Percentiles rank a stretch among this genome's conserved stretches.
phyloP scores from a whole-genome alignment of 2,797 vertebrate species.

The Epinephelus malabaricus region DNA sequence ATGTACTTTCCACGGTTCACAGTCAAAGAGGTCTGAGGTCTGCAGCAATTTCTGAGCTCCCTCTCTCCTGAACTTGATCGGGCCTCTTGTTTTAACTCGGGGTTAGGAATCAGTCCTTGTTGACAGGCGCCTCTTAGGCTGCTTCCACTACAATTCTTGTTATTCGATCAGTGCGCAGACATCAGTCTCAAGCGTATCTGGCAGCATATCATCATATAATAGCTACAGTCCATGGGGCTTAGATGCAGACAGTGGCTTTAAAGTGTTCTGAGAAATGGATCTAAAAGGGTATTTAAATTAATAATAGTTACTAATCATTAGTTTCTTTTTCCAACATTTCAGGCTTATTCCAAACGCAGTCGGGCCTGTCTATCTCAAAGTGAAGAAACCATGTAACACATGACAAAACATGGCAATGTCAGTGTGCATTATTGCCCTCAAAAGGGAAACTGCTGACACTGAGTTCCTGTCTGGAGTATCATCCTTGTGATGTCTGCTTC shows the following conservation, averaged over 20 bases:
- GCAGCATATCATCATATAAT: not conserved
- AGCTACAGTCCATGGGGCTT: not conserved
- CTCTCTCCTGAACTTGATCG: conserved; percentile 10
- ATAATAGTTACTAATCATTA: not conserved
- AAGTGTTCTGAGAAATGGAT: conserved; percentile 21
- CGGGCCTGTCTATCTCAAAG: not conserved
- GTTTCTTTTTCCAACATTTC: conserved; percentile 7
- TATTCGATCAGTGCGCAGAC: conserved; percentile 11
- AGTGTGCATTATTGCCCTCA: conserved; percentile 21
- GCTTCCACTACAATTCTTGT: conserved; percentile 15
- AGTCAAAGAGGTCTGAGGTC: conserved; percentile 40
- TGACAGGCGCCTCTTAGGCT: conserved; percentile 10
- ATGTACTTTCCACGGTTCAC: conserved; percentile 58
- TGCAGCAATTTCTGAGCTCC: conserved; percentile 10
- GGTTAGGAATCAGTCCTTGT: not conserved
- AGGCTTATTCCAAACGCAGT: not conserved
- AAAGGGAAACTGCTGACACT: conserved; percentile 49
- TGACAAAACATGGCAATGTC: conserved; percentile 22
- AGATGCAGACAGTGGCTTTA: conserved; percentile 25
- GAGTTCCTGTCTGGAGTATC: conserved; percentile 52
- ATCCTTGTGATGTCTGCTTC: conserved; percentile 38
- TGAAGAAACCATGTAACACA: conserved; percentile 19
- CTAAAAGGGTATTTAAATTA: not conserved
- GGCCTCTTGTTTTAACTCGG: conserved; percentile 19
- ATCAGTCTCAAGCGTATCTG: conserved; percentile 23